Evolutionary conservation across 2,113 vertebrate genomes (phyloP).

Genomic region (Herpetotheres cachinnans): DNA sequence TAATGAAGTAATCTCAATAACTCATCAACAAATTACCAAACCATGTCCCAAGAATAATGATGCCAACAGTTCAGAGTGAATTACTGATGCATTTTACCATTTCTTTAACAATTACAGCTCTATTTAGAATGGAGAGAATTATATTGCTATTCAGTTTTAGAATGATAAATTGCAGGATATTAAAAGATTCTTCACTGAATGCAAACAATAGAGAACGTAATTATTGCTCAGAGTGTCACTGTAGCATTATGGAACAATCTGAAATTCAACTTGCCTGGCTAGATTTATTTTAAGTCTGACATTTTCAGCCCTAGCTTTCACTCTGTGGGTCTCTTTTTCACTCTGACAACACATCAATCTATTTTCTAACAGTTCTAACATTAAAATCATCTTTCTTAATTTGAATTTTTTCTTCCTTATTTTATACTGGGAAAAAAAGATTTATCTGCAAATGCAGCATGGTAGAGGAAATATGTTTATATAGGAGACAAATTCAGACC

Average conservation of each 20-base stretch:
- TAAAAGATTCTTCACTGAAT: slow-evolving; percentile 48
- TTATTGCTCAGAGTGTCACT: slow-evolving; percentile 49
- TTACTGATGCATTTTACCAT: slow-evolving; percentile 21
- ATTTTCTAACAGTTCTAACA: slow-evolving; percentile 42
- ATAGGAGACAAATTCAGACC: background rate
- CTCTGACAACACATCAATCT: slow-evolving; percentile 58
- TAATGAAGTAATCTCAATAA: background rate
- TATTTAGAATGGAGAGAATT: slow-evolving; percentile 6
- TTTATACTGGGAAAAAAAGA: background rate
- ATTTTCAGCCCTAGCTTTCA: slow-evolving; percentile 51
- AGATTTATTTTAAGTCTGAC: slow-evolving; percentile 65
- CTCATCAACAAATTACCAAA: background rate
- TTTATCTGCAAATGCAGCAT: background rate
- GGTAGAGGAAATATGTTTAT: background rate
- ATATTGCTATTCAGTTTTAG: slow-evolving; percentile 23
- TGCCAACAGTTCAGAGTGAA: background rate
- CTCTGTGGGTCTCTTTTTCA: slow-evolving; percentile 32
- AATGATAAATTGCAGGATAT: slow-evolving; percentile 54
- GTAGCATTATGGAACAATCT: slow-evolving; percentile 41
- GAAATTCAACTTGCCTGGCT: slow-evolving; percentile 48
- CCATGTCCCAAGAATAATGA: background rate
- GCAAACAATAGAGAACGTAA: slow-evolving; percentile 57
- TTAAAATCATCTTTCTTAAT: slow-evolving; percentile 31
- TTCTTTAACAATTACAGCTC: slow-evolving; percentile 16
- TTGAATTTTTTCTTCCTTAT: background rate